phyloP scores from a whole-genome alignment of 2,888 invertebrate species.

The Phragmatobia fuliginosa region DNA sequence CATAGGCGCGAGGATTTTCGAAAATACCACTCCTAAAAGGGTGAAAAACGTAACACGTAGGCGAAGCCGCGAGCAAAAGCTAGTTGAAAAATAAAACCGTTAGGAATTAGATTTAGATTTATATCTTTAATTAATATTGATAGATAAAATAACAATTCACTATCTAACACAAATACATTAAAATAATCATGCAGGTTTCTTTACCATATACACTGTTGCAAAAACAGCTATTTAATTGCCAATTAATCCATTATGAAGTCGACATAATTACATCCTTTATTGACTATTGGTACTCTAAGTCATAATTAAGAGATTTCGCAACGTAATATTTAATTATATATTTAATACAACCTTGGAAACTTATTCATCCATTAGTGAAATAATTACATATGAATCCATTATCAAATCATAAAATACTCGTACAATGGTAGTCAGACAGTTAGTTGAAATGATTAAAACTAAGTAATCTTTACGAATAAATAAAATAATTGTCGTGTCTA shows the following conservation, averaged over 20 bases:
- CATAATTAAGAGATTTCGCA: conserved; percentile 13
- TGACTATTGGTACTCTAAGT: conserved; percentile 1
- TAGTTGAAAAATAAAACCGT: neutral
- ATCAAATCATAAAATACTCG: conserved; percentile 21
- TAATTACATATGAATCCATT: conserved; percentile 18
- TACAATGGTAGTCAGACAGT: neutral
- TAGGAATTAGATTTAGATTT: neutral
- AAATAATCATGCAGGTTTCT: neutral
- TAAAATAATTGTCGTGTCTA: too few species aligned
- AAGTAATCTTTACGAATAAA: neutral
- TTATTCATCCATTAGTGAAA: conserved; percentile 23
- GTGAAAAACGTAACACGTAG: too few species aligned
- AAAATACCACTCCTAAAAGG: too few species aligned
- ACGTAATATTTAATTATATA: conserved; percentile 11
- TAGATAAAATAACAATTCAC: neutral
- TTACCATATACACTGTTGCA: conserved; percentile 1
- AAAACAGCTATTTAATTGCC: conserved; percentile 9
- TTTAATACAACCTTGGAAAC: conserved; percentile 13
- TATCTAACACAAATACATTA: neutral
- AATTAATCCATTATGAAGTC: conserved; percentile 8
- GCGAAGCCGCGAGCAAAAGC: too few species aligned
- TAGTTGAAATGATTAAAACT: neutral
- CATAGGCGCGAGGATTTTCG: too few species aligned
- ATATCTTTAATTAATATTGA: neutral
- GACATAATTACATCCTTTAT: conserved; percentile 15